Conservation (phyloP, 2,113 vertebrate genomes). For the Sula dactylatra region DNA sequence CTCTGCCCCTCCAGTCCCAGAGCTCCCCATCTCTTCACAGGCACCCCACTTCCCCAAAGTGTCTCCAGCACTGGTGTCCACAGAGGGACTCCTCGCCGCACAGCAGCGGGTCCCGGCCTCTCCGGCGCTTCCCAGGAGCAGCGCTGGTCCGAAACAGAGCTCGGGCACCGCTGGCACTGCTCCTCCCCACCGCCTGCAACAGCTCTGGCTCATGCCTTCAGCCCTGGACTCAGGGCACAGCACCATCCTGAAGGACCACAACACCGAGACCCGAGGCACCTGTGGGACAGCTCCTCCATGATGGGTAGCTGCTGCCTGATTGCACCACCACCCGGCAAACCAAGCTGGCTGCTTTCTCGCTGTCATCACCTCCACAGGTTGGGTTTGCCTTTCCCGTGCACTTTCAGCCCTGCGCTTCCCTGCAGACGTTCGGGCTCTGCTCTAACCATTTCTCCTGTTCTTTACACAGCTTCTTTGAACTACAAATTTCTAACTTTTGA, state of each 20-base stretch:
- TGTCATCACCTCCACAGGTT: rapidly evolving
- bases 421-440: background rate
- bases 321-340: background rate
- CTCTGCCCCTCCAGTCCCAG: background rate
- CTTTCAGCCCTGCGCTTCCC: background rate
- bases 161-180: background rate
- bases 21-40: background rate
- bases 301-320: background rate
- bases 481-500: background rate
- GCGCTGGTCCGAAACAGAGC: rapidly evolving
- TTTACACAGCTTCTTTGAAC: background rate
- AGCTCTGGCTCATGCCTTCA: too few relatives aligned
- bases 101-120: background rate
- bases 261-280: background rate
- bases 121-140: background rate
- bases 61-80: background rate
- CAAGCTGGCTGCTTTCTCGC: background rate
- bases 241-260: background rate
- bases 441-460: background rate
- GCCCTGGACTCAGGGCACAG: background rate
- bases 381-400: too few relatives aligned
- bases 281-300: background rate
- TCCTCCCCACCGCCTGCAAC: background rate
- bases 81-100: background rate
- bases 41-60: background rate